Base-by-base conservation (phyloP, 2,797 vertebrate genomes). In the Acestrorhynchus altus region DNA sequence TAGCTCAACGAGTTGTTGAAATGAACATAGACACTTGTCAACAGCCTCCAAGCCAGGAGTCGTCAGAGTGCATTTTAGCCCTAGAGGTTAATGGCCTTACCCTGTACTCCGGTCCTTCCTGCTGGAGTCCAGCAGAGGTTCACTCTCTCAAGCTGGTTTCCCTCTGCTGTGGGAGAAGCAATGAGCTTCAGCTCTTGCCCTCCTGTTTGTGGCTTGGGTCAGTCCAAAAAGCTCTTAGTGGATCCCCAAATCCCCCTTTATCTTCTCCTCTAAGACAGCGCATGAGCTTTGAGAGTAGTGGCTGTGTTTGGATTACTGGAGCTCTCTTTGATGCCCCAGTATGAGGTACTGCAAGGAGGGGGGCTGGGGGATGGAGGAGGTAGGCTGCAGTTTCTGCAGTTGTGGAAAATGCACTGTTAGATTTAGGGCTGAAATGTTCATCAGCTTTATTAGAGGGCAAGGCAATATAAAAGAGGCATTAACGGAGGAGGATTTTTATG, bases 21-120 rank as follows among this genome's bases (percentile, higher is more conserved):
- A 98, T 96, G 95, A 96, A 96, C 90, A 94, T 95, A 97, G 95
- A 95, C 83, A 80, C 95, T 96, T 97, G 96, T 98, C 96, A 98
- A 94, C 96, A 95, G 94, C 92, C 90, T 88, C 88, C 83, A 88
- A 94, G 94, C 90, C 89, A 90, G 92, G 94, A 95, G 94, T 92
- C 94, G 96, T 96, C 95, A 91, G 94, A 94, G 94, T 92, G 92
- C 91, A 93, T 94, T 95, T 95, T 93, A 94, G 94, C 92, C 93
- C 91, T 84, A 61, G 82, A 93, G 94, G 95, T 96, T 95, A 94
- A 92, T 94, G 95, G 96, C 94, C 95, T 94, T 93, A 90, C 86
- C 83, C 91, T 92, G 91, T 92, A 91, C 92, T 85, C 83, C 76
- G 71, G 52, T 82, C 90, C 93, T 93, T 82, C 90, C 93, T 93